Evolutionary conservation across 2,888 invertebrate species (phyloP), one percentile per base, ranked within the genome.

Genomic region (Sinelater perroti): DNA sequence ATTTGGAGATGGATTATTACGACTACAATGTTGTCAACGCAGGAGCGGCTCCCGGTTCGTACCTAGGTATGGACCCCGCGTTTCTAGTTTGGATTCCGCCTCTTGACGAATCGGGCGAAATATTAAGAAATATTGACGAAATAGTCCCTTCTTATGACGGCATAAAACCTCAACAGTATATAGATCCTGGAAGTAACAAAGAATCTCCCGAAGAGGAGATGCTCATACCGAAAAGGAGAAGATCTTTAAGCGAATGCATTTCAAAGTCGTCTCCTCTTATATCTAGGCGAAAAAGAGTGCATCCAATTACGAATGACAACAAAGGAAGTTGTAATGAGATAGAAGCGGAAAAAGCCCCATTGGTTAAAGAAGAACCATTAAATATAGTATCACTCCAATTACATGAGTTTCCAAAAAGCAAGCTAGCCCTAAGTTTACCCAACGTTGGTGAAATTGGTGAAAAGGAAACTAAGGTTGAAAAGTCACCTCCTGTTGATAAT

Each of bases 61-160:
- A 92, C 71, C 78, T 93, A 54, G 92, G 92, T 40, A 93, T 93
- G 93, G 93, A 93, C 76, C 93, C 93, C 1, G 92, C 92, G 0
- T 93, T 91, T 75, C 79, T 93, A 36, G 89, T 93, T 0, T 93
- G 92, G 92, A 92, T 93, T 63, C 93, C 93, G 3, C 93, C 93
- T 0, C 78, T 90, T 14, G 88, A 88, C 66, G 88, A 88, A 63
- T 62, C 68, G 30, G 87, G 86, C 1, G 87, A 88, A 53, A 83
- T 85, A n/a, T 77, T 87, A 26, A 83, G 83, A 35, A 83, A 85
- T 36, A 82, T 83, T 2, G 82, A 84, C 56, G 83, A 83, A 36
- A 78, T 79, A 26, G 76, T 76, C 16, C 79, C 80, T 1, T 74
- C 79, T 36, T 81, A 82, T 66, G 81, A 80, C 11, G 73, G 76